Base-by-base conservation (phyloP, 2,888 invertebrate species). In the Malthinus flaveolus region DNA sequence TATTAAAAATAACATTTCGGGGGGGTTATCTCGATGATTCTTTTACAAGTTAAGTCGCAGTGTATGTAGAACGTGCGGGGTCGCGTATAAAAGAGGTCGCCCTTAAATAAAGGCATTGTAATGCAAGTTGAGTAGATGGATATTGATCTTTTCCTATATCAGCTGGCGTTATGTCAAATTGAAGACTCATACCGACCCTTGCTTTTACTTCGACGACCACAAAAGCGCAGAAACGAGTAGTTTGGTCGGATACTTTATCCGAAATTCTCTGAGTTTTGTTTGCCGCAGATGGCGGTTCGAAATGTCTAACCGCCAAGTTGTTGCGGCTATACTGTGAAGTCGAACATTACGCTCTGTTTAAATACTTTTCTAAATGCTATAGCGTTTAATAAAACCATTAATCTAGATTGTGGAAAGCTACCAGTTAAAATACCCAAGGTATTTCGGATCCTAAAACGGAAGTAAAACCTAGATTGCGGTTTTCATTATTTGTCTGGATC, bases 61-160 rank as follows among this genome's bases (percentile, higher is more conserved):
- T 34, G 51, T 51, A 56, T 46, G 42, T 36, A 53, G 49, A 37
- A 59, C 55, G 55, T 55, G 56, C 23, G 44, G 23, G 59, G 51
- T 56, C 47, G 33, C 51, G 23, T 48, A 51, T 52, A 64, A 57
- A 64, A 50, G 59, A 55, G 62, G 59, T 54, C 58, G 54, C 51
- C 59, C 55, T 57, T 49, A 69, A 69, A 69, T 66, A 68, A 68
- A 68, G 67, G 59, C 63, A 67, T 69, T 64, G 64, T 65, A 62
- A 69, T 69, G 68, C 69, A 62, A 66, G 67, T 65, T 63, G 65
- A 63, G 68, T 66, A 58, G 56, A 54, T 49, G 49, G 47, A 57
- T 67, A 67, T 67, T 64, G 67, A 67, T 67, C 66, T 49, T 51
- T n/a, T 13, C 32, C 46, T 23, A 61, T 61, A 61, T 61, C 61